Evolutionary conservation across 2,797 vertebrate species (phyloP).

Genomic region (Scolopax rusticola): DNA sequence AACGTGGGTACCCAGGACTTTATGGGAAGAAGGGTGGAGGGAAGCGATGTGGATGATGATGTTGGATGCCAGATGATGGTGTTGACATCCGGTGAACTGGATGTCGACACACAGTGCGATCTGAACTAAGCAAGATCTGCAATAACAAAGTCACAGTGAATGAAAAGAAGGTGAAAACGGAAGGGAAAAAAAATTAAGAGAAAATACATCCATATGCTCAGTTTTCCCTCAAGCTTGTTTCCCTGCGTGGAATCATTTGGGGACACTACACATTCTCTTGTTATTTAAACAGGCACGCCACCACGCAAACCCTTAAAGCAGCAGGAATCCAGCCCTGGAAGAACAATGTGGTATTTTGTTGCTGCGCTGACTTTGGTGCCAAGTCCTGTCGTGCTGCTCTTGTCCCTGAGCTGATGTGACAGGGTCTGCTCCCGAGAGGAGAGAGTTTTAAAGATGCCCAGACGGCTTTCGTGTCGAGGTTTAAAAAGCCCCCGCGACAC

Average conservation of each 20-base stretch:
- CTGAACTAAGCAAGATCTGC: not conserved
- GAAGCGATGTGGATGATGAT: too few relatives aligned
- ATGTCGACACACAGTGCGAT: not conserved
- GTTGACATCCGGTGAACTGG: not conserved
- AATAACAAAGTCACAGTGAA: not conserved
- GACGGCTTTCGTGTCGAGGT: accelerated
- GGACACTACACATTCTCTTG: not conserved
- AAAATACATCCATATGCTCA: not conserved
- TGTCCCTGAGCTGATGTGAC: not conserved
- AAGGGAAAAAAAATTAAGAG: not conserved
- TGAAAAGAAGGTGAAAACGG: not conserved
- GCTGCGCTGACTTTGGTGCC: not conserved
- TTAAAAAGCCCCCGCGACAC: not conserved
- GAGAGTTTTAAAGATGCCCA: not conserved
- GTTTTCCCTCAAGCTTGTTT: not conserved
- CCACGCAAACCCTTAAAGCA: too few relatives aligned
- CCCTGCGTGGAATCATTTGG: not conserved
- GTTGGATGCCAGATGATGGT: too few relatives aligned
- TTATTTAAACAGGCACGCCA: not conserved
- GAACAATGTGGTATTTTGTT: too few relatives aligned
- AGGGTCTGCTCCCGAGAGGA: not conserved
- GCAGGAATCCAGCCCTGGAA: too few relatives aligned
- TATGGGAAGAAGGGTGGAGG: not conserved
- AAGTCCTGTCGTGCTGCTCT: not conserved
- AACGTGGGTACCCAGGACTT: not conserved